Evolutionary conservation across 2,113 vertebrate genomes (phyloP).

Genomic region (Phylloscopus trochilus): DNA sequence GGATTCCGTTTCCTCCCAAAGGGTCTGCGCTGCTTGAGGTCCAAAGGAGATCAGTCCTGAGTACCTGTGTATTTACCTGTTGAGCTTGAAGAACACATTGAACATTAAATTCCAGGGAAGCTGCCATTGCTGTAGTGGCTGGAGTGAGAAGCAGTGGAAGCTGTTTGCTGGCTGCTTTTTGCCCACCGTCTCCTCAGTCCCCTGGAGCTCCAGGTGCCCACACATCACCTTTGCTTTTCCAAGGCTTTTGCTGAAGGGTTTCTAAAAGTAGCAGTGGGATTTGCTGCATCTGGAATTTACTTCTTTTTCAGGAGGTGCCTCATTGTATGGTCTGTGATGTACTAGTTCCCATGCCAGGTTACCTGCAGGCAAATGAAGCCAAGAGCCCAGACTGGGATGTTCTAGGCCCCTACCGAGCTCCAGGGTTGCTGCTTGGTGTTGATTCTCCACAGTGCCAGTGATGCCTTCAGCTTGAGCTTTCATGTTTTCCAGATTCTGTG

Average conservation of each 20-base stretch:
- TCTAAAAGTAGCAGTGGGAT: background rate
- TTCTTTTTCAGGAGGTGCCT: background rate
- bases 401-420: background rate
- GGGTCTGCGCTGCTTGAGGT: background rate
- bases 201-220: background rate
- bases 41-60: background rate
- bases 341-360: background rate
- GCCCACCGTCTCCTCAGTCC: background rate
- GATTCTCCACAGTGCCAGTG: background rate
- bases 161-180: background rate
- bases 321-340: background rate
- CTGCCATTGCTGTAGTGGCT: background rate
- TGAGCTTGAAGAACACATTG: background rate
- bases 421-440: background rate
- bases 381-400: background rate
- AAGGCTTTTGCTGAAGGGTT: background rate
- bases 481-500: background rate
- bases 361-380: background rate
- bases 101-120: background rate
- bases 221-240: background rate
- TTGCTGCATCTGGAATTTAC: background rate
- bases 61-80: background rate
- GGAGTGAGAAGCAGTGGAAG: background rate
- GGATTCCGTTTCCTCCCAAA: background rate
- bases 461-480: background rate